phyloP scores from a whole-genome alignment of 2,113 vertebrate species.

The Potamarius usumacintae region DNA sequence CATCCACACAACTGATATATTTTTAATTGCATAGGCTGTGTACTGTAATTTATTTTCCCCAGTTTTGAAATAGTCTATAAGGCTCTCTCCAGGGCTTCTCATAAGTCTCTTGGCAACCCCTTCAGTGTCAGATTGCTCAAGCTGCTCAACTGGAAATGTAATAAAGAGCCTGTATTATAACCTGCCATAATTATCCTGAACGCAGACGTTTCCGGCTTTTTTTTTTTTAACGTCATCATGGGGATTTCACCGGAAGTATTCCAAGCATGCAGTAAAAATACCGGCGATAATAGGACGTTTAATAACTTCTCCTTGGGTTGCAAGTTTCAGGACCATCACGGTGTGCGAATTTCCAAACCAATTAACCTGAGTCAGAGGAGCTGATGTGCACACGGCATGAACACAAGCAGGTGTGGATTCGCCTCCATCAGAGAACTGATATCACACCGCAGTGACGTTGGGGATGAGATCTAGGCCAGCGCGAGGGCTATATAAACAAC shows the following conservation, averaged over 20 bases:
- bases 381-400: slow-evolving; percentile 5
- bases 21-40: not conserved
- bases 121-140: slow-evolving; percentile 14
- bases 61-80: not conserved
- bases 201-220: not conserved
- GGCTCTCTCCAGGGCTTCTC: not conserved
- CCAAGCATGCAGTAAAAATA: not conserved
- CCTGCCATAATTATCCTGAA: not conserved
- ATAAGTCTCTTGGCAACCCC: not conserved
- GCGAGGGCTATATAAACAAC: slow-evolving; percentile 33
- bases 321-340: slow-evolving; percentile 4
- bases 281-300: not conserved
- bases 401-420: slow-evolving; percentile 35
- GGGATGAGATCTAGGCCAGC: slow-evolving; percentile 17
- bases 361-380: slow-evolving; percentile 32
- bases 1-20: not conserved
- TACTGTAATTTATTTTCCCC: not conserved
- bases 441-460: slow-evolving; percentile 45
- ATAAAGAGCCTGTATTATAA: slow-evolving; percentile 25
- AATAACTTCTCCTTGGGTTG: not conserved
- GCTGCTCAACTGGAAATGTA: slow-evolving; percentile 18
- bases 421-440: slow-evolving; percentile 29
- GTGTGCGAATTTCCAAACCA: slow-evolving; percentile 29
- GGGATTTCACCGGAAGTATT: slow-evolving; percentile 30
- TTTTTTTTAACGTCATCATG: slow-evolving; percentile 5